Conservation (phyloP, 2,113 vertebrate species). For the Grallaria varia region DNA sequence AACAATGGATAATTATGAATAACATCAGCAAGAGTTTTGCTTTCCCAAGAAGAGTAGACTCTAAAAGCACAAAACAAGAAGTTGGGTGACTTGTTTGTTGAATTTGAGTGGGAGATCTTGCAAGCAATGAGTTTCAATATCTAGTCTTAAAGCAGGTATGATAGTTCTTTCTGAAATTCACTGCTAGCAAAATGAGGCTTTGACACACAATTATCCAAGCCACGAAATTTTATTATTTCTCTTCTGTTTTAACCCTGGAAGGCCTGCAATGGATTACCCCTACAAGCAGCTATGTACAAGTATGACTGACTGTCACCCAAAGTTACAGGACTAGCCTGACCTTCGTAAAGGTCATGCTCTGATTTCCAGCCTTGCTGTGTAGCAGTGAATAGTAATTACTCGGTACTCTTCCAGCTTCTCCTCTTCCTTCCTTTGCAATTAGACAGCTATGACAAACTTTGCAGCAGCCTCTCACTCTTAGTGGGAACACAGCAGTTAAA, state of each 20-base stretch:
- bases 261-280: neutral
- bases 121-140: neutral
- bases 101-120: neutral
- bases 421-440: neutral
- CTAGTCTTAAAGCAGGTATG: neutral
- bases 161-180: neutral
- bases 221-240: neutral
- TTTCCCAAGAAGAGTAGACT: neutral
- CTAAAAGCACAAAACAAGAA: neutral
- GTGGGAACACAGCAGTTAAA: neutral
- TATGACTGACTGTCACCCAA: neutral
- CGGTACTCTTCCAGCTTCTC: neutral
- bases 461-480: neutral
- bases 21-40: neutral
- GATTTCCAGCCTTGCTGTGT: neutral
- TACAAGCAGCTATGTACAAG: neutral
- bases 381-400: neutral
- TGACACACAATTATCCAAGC: neutral
- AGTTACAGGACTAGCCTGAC: neutral
- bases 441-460: neutral
- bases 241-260: neutral
- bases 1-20: neutral
- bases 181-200: neutral
- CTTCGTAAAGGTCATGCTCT: neutral
- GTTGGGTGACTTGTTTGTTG: neutral